These are phyloP conservation scores for Apodemia zela DNA, from an alignment of 2,888 invertebrate species.

Conservation along the genomic window DNA sequence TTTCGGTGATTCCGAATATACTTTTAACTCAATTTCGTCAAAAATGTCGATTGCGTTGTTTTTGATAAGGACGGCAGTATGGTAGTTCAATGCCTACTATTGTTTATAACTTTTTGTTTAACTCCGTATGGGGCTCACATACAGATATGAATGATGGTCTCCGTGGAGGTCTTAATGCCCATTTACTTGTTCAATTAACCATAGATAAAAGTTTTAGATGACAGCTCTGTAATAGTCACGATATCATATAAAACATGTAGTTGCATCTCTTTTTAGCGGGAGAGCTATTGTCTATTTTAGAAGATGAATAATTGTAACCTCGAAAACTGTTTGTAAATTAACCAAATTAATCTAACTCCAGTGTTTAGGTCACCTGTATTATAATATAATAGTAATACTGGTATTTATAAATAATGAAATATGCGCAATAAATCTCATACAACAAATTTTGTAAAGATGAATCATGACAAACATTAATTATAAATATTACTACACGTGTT, in stretches of 20 bases:
- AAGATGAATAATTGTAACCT: not conserved
- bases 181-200: slow-evolving; percentile 16
- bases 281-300: not conserved
- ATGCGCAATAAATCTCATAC: not conserved
- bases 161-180: slow-evolving; percentile 19
- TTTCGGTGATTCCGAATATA: no score
- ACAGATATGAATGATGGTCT: slow-evolving; percentile 18
- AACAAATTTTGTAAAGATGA: not conserved
- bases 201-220: slow-evolving; percentile 19
- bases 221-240: slow-evolving; percentile 20
- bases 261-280: not conserved
- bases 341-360: not conserved
- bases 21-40: no score
- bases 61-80: no score
- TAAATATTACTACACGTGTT: no score
- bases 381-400: slow-evolving; percentile 1
- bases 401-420: not conserved
- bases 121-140: slow-evolving; percentile 17
- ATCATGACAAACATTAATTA: no score
- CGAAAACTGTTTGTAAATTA: not conserved
- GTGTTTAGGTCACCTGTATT: not conserved
- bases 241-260: slow-evolving; percentile 17
- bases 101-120: slow-evolving; percentile 1
- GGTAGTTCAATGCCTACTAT: not conserved
- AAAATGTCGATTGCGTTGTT: no score